A percentile compares a stretch with the other conserved stretches of the same genome.
phyloP scores from a whole-genome alignment of 1,140 invertebrate genomes.

The Wasmannia auropunctata region DNA sequence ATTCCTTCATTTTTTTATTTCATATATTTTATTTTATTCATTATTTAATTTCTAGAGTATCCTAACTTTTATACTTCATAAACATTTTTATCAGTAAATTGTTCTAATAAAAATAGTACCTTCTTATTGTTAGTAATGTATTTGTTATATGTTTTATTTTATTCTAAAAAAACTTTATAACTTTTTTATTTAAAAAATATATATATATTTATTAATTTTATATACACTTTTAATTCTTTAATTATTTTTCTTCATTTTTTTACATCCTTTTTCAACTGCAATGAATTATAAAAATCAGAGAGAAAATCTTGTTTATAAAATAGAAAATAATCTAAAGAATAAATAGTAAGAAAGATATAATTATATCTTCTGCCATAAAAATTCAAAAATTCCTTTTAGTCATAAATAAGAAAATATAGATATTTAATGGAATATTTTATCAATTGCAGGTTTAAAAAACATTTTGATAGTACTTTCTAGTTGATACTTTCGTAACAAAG shows the following conservation, averaged over 20 bases:
- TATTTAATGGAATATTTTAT: background rate
- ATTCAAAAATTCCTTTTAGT: background rate
- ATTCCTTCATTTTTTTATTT: background rate
- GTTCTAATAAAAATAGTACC: background rate
- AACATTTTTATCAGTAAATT: background rate
- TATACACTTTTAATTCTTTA: background rate
- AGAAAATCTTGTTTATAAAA: background rate
- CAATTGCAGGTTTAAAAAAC: background rate
- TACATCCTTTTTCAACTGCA: background rate
- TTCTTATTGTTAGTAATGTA: background rate
- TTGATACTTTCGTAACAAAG: constrained; percentile 44
- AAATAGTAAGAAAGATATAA: background rate
- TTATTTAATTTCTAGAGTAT: background rate
- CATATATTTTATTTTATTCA: background rate
- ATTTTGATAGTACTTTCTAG: too few relatives aligned
- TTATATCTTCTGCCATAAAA: background rate
- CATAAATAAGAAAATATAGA: background rate
- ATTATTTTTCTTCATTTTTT: background rate
- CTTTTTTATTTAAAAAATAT: background rate
- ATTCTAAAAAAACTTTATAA: background rate
- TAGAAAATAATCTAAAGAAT: background rate
- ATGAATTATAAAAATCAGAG: background rate
- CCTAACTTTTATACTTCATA: background rate
- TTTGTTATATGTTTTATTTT: background rate
- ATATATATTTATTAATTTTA: background rate